Base-by-base conservation (phyloP, 2,888 invertebrate genomes). In the Drosophila atroscutellata region DNA sequence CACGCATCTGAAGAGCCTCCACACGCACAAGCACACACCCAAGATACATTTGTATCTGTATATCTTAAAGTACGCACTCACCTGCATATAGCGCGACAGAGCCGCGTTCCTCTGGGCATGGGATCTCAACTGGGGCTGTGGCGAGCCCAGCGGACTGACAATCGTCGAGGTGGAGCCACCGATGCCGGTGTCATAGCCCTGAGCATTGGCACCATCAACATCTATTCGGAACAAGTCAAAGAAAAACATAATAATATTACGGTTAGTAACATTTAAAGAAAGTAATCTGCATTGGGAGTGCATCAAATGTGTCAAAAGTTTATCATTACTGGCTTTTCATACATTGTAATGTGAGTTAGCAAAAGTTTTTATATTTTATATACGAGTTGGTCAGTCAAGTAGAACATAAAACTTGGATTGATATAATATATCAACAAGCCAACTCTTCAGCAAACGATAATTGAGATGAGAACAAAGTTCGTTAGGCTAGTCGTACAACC, bases 61-160 rank as follows among this genome's bases (percentile, higher is more conserved):
- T 72, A 75, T 77, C 77, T 83, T 47, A 51, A 39, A 74, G 72
- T 74, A 76, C 72, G 56, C 73, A 91, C 92, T 92, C 91, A 95
- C 95, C 94, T 95, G 95, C 95, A 95, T 95, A 91, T 94, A 95
- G 63, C 95, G 94, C 69, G 95, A 95, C 91, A 95, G 94, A 91
- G 95, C 87, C 58, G 86, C 86, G 71, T 95, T 95, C 91, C 95
- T 95, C 75, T 91, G 91, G 75, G 95, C 94, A 92, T 95, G 95
- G 75, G 93, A 94, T 91, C 94, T 93, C 67, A 93, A 91, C 77
- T 94, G 93, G 37, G 94, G 92, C 81, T 93, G 94, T 59, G 94
- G 93, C 75, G 94, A 94, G 74, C 94, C 94, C 83, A 94, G 84
- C 77, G 93, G 93, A 86, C 93, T 93, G 71, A 93, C 92, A 81